Percentiles rank a stretch among this genome's conserved stretches.
Evolutionary conservation across 1,140 invertebrate species (phyloP).

Genomic region (Procambarus clarkii): DNA sequence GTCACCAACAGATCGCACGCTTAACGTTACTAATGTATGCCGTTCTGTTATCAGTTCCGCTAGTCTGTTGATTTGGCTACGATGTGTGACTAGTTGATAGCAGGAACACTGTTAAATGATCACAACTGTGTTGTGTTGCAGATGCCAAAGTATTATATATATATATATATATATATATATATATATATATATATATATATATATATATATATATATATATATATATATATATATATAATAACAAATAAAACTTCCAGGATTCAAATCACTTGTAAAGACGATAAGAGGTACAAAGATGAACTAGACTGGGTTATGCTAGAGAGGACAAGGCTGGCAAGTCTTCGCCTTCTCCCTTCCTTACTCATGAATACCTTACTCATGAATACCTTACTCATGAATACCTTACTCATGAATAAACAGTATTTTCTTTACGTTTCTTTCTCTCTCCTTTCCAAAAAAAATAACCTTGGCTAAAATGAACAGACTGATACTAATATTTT

Average conservation of each 20-base stretch:
- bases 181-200: too few species aligned
- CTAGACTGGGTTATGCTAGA: background rate
- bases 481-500: too few species aligned
- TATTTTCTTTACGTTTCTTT: slow-evolving; percentile 35
- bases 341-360: background rate
- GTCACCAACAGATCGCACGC: slow-evolving; percentile 5
- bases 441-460: background rate
- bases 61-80: slow-evolving; percentile 32
- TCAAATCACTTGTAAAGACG: slow-evolving; percentile 6
- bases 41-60: slow-evolving; percentile 15
- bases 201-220: too few species aligned
- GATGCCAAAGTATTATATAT: slow-evolving; percentile 39
- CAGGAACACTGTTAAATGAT: slow-evolving; percentile 24
- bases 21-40: slow-evolving; percentile 30
- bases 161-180: too few species aligned
- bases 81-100: slow-evolving; percentile 5
- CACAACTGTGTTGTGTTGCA: slow-evolving; percentile 33
- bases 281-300: slow-evolving; percentile 21
- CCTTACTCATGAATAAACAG: slow-evolving; percentile 36
- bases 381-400: too few species aligned
- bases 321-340: background rate
- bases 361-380: slow-evolving; percentile 1
- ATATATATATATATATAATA: too few species aligned
- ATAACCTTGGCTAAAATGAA: background rate
- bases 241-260: background rate